phyloP scores from a whole-genome alignment of 2,113 vertebrate genomes.

The Ariopsis seemanni region DNA sequence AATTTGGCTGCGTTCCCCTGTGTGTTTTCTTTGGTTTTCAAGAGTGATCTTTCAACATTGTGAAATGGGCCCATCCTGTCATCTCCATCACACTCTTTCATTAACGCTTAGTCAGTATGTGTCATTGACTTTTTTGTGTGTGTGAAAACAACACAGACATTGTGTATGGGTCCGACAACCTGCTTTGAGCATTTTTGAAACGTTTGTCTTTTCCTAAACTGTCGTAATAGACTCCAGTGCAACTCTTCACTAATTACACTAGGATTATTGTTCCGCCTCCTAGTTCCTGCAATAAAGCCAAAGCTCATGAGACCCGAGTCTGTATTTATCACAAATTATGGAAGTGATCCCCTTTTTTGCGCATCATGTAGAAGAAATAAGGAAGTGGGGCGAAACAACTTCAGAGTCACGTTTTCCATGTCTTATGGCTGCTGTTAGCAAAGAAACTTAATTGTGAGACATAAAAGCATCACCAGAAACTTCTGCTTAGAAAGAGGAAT shows the following conservation, averaged over 20 bases:
- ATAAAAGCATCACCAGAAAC: not conserved
- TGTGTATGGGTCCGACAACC: not conserved
- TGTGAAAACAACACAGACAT: not conserved
- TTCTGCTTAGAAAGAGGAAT: not conserved
- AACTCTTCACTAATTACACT: not conserved
- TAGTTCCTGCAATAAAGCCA: not conserved
- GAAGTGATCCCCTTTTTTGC: slow-evolving; percentile 5
- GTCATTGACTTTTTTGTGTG: not conserved
- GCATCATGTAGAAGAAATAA: slow-evolving; percentile 6
- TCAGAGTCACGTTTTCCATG: slow-evolving; percentile 29
- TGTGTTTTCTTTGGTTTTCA: not conserved
- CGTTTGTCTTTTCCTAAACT: not conserved
- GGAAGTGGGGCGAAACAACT: slow-evolving; percentile 11
- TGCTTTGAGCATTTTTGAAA: not conserved
- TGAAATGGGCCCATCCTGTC: slow-evolving; percentile 17
- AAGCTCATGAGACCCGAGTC: not conserved
- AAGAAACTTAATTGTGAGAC: not conserved
- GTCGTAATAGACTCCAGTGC: not conserved
- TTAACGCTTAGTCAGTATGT: not conserved
- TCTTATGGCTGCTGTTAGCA: slow-evolving; percentile 16
- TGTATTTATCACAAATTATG: not conserved
- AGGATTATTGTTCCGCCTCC: not conserved
- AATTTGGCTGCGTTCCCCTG: not conserved
- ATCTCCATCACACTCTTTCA: slow-evolving; percentile 11
- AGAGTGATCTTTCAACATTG: slow-evolving; percentile 18